A percentile compares a stretch with the other conserved stretches of the same genome.
Evolutionary conservation across 2,888 invertebrate genomes (phyloP).

Genomic region (Ormyrus labotus): DNA sequence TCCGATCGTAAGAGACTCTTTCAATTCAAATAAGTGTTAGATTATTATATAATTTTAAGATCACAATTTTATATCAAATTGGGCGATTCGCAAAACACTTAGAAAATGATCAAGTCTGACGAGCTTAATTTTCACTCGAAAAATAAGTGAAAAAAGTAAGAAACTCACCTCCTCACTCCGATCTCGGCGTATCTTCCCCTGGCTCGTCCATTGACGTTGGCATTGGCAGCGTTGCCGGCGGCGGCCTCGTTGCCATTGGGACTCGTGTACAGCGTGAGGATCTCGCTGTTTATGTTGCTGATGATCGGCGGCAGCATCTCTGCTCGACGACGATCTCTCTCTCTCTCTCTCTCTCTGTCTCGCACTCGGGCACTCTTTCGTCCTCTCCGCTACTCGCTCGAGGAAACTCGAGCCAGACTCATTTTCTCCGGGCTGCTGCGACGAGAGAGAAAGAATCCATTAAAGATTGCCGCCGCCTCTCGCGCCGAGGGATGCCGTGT

Average conservation of each 20-base stretch:
- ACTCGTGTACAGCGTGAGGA: slow-evolving; percentile 71
- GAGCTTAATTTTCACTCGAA: no score
- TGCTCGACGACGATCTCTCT: slow-evolving; percentile 13
- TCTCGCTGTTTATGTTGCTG: slow-evolving; percentile 73
- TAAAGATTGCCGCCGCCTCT: slow-evolving; percentile 40
- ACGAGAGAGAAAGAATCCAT: slow-evolving; percentile 49
- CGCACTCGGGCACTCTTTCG: not conserved
- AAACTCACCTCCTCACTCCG: slow-evolving; percentile 72
- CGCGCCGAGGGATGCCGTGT: slow-evolving; percentile 1
- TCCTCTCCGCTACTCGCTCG: slow-evolving; percentile 13
- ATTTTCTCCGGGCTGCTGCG: slow-evolving; percentile 33
- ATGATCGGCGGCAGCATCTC: slow-evolving; percentile 73
- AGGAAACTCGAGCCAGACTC: slow-evolving; percentile 48
- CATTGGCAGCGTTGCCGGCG: not conserved
- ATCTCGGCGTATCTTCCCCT: slow-evolving; percentile 74
- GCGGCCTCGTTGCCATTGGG: slow-evolving; percentile 43
- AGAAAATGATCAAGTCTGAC: no score
- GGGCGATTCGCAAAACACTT: not conserved
- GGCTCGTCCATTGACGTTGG: slow-evolving; percentile 60
- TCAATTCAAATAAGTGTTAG: no score
- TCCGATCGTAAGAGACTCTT: no score
- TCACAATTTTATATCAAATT: not conserved
- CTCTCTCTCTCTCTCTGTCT: not conserved
- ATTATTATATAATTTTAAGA: no score
- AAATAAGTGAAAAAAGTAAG: not conserved